phyloP scores from a whole-genome alignment of 1,140 invertebrate species.

The Parasteatoda tepidariorum region DNA sequence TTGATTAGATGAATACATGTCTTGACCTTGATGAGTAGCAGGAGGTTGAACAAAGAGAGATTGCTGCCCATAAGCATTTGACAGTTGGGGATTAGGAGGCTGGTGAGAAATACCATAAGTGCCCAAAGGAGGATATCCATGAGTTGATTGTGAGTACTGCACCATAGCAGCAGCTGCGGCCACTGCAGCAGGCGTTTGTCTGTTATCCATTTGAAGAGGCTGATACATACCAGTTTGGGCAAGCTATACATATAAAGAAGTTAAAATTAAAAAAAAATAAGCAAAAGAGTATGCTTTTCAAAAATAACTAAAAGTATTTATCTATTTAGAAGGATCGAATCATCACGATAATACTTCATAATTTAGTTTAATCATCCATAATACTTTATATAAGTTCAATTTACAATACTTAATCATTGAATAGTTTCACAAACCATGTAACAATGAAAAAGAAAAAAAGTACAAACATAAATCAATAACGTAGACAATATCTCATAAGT shows the following conservation, averaged over 20 bases:
- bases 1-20: slow-evolving; percentile 83
- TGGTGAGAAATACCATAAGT: slow-evolving; percentile 71
- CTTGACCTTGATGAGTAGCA: slow-evolving; percentile 74
- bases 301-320: no score
- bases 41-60: slow-evolving; percentile 77
- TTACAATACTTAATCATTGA: no score
- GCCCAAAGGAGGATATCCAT: slow-evolving; percentile 70
- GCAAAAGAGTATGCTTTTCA: no score
- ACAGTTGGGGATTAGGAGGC: slow-evolving; percentile 63
- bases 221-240: slow-evolving; percentile 83
- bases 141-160: slow-evolving; percentile 74
- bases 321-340: no score
- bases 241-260: slow-evolving; percentile 73
- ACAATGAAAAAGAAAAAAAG: no score
- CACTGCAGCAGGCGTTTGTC: slow-evolving; percentile 61
- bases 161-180: slow-evolving; percentile 66
- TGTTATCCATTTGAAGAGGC: slow-evolving; percentile 76
- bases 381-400: no score
- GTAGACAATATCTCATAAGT: no score
- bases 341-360: no score
- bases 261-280: no score
- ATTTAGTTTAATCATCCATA: no score
- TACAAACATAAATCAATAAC: no score
- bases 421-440: no score
- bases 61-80: slow-evolving; percentile 76